A percentile compares a stretch with the other conserved stretches of the same genome.
These are phyloP conservation scores for Acanthurus leucopareius DNA, from an alignment of 2,797 vertebrate genomes.

Conservation along the genomic window DNA sequence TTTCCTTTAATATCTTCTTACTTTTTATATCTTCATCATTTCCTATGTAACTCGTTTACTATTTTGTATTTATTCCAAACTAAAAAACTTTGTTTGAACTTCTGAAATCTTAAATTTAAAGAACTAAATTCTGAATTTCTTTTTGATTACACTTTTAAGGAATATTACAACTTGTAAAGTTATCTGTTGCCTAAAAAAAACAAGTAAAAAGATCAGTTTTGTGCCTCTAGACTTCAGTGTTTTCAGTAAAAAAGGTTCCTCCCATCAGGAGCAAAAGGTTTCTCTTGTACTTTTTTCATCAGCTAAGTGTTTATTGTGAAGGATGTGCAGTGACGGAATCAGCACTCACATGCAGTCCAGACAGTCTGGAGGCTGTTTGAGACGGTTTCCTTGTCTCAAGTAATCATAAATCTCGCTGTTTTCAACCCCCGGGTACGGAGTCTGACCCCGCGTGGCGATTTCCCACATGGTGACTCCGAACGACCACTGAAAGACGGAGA, in stretches of 20 bases:
- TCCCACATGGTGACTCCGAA: slow-evolving; percentile 98
- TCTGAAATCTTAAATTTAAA: too few species aligned
- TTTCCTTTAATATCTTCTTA: not conserved
- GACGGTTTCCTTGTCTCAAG: slow-evolving; percentile 92
- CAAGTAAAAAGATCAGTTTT: not conserved
- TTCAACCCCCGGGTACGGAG: slow-evolving; percentile 93
- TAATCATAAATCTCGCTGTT: slow-evolving; percentile 97
- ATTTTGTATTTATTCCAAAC: too few species aligned
- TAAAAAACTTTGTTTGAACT: too few species aligned
- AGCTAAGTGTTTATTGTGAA: slow-evolving; percentile 29
- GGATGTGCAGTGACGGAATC: not conserved
- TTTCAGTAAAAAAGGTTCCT: not conserved
- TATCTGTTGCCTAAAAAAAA: not conserved
- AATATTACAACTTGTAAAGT: too few species aligned
- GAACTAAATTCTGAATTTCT: too few species aligned
- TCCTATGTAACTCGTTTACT: too few species aligned
- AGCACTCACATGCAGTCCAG: slow-evolving; percentile 91
- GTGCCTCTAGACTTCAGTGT: not conserved
- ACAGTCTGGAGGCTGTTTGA: slow-evolving; percentile 94
- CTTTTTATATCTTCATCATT: too few species aligned
- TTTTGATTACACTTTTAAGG: too few species aligned
- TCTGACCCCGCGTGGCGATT: slow-evolving; percentile 93
- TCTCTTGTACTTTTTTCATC: not conserved
- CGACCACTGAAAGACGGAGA: slow-evolving; percentile 87
- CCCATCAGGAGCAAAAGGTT: slow-evolving; percentile 6